These are phyloP conservation scores for Drusus annulatus DNA, from an alignment of 1,140 invertebrate species.

Conservation along the genomic window DNA sequence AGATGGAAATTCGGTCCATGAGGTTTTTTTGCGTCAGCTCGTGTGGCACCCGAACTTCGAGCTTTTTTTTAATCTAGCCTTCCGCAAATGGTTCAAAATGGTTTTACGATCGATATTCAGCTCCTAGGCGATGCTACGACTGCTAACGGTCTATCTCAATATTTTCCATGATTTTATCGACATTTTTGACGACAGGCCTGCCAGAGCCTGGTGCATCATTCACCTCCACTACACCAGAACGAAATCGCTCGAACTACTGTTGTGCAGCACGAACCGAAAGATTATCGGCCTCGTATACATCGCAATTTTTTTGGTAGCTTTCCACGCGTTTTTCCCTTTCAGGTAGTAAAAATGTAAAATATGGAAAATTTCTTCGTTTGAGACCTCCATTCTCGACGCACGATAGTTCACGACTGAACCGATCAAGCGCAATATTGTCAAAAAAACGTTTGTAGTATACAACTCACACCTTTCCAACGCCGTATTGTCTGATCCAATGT, in stretches of 20 bases:
- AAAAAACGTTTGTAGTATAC: conserved; percentile 16
- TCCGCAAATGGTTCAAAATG: conserved; percentile 7
- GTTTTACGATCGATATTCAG: conserved; percentile 22
- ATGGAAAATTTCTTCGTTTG: conserved; percentile 4
- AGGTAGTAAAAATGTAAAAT: not conserved
- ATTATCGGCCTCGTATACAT: conserved; percentile 22
- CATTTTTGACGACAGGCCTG: conserved; percentile 25
- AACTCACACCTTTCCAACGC: conserved; percentile 1
- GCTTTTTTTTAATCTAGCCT: conserved; percentile 24
- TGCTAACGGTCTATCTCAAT: no score
- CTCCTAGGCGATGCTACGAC: conserved; percentile 19
- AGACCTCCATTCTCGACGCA: conserved; percentile 9
- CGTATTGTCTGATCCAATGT: not conserved
- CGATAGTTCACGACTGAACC: conserved; percentile 16
- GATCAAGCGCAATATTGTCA: conserved; percentile 5
- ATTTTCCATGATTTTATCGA: conserved; percentile 21
- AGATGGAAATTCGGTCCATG: conserved; percentile 14
- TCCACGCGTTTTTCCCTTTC: conserved; percentile 17
- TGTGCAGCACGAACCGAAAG: conserved; percentile 16
- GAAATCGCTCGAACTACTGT: conserved; percentile 21
- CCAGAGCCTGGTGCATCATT: conserved; percentile 9
- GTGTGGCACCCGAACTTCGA: conserved; percentile 10
- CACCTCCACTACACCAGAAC: conserved; percentile 22
- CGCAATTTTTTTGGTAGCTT: conserved; percentile 14
- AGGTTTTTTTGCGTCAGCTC: conserved; percentile 20